Percentiles rank a stretch among this genome's conserved stretches.
Conservation (phyloP, 2,888 invertebrate species). For the Aphodius sticticus region DNA sequence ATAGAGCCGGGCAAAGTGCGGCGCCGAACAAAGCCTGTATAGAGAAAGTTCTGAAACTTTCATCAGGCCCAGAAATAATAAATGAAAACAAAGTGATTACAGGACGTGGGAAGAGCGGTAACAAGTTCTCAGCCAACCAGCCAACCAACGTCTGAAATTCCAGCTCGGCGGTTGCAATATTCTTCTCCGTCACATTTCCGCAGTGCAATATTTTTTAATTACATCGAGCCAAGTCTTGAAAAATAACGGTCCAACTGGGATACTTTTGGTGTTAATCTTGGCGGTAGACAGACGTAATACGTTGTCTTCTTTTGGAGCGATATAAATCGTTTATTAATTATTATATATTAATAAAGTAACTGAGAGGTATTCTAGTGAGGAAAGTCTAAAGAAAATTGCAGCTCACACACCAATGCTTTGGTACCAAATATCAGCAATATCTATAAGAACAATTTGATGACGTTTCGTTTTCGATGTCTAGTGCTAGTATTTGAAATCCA, state of each 20-base stretch:
- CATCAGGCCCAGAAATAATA: conserved; percentile 18
- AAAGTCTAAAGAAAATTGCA: too few species aligned
- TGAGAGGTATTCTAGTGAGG: too few species aligned
- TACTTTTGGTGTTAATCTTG: neutral
- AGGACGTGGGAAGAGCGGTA: conserved; percentile 17
- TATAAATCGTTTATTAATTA: neutral
- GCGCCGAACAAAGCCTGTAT: neutral
- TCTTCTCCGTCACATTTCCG: neutral
- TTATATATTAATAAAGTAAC: too few species aligned
- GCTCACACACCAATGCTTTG: too few species aligned
- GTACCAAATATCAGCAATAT: too few species aligned
- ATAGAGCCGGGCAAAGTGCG: neutral
- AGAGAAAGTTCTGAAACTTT: neutral
- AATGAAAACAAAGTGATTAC: conserved; percentile 21
- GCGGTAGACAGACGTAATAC: neutral
- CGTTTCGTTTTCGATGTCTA: too few species aligned
- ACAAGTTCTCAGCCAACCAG: conserved; percentile 5
- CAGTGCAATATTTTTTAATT: neutral
- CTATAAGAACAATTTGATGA: too few species aligned
- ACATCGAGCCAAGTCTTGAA: neutral
- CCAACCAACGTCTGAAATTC: neutral
- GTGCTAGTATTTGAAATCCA: too few species aligned
- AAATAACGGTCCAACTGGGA: neutral
- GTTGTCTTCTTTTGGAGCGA: neutral
- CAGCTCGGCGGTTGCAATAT: neutral